These are phyloP conservation scores for Helobdella robusta DNA, from an alignment of 2,888 invertebrate genomes.

Conservation along the genomic window DNA sequence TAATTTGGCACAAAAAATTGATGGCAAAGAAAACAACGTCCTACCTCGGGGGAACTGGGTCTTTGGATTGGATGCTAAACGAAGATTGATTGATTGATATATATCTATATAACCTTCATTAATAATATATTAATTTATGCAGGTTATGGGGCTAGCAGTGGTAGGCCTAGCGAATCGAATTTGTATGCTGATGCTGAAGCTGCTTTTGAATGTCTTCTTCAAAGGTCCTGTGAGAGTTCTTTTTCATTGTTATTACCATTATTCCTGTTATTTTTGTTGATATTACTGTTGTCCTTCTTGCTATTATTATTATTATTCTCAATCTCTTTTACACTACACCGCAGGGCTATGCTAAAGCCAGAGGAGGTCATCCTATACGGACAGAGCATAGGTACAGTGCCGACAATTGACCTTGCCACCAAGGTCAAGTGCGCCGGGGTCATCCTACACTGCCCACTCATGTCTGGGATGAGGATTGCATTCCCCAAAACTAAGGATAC, in stretches of 20 bases:
- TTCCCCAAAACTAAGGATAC: conserved; percentile 92
- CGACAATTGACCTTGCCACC: conserved; percentile 88
- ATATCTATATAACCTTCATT: too few species aligned
- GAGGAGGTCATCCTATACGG: conserved; percentile 59
- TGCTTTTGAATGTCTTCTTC: conserved; percentile 15
- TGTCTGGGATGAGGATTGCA: conserved; percentile 94
- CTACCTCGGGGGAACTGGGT: too few species aligned
- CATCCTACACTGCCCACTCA: conserved; percentile 89
- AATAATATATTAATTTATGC: too few species aligned
- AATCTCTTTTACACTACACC: too few species aligned
- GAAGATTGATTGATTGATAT: too few species aligned
- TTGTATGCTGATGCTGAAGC: conserved; percentile 27
- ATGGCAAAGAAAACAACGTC: too few species aligned
- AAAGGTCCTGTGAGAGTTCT: neutral
- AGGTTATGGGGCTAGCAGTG: conserved; percentile 27
- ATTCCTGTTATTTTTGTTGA: neutral
- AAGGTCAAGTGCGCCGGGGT: conserved; percentile 74
- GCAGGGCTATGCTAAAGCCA: conserved; percentile 20
- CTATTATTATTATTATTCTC: neutral
- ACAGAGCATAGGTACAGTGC: conserved; percentile 96
- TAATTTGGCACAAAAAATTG: too few species aligned
- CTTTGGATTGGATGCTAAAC: too few species aligned
- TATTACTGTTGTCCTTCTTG: neutral
- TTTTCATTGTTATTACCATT: too few species aligned
- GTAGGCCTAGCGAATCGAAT: conserved; percentile 23